Conservation (phyloP, 2,888 invertebrate genomes). For the Lepidochitona cinerea region DNA sequence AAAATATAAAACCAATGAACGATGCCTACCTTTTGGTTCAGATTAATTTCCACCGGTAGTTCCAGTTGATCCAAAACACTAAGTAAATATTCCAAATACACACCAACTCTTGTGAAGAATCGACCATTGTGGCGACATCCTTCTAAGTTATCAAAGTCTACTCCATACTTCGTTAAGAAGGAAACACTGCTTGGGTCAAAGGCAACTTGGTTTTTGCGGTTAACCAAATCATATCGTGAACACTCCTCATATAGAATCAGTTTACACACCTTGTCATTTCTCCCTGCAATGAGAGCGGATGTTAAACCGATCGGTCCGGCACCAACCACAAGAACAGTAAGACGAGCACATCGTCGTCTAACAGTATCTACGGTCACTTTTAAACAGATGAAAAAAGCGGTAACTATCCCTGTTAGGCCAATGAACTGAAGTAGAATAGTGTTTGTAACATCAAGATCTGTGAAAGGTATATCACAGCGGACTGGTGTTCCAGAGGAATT, state of each 20-base stretch:
- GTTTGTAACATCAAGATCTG: slow-evolving; percentile 10
- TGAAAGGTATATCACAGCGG: neutral
- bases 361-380: slow-evolving; percentile 50
- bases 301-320: slow-evolving; percentile 63
- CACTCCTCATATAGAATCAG: slow-evolving; percentile 60
- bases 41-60: slow-evolving; percentile 34
- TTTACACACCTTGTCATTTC: slow-evolving; percentile 43
- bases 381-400: slow-evolving; percentile 54
- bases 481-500: no score
- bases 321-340: slow-evolving; percentile 59
- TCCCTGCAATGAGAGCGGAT: slow-evolving; percentile 53
- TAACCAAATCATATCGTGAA: slow-evolving; percentile 43
- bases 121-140: slow-evolving; percentile 58
- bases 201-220: slow-evolving; percentile 58
- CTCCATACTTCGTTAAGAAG: slow-evolving; percentile 54
- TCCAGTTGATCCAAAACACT: slow-evolving; percentile 36
- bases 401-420: slow-evolving; percentile 50
- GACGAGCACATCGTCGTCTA: slow-evolving; percentile 44
- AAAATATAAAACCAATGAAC: no score
- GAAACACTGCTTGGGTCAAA: slow-evolving; percentile 49
- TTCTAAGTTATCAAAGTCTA: slow-evolving; percentile 66
- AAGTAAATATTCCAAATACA: slow-evolving; percentile 63
- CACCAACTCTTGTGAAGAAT: slow-evolving; percentile 62
- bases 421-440: slow-evolving; percentile 35
- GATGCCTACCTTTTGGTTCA: slow-evolving; percentile 43